A percentile compares a stretch with the other conserved stretches of the same genome.
phyloP scores from a whole-genome alignment of 2,888 invertebrate species.

The Lymantria dispar region DNA sequence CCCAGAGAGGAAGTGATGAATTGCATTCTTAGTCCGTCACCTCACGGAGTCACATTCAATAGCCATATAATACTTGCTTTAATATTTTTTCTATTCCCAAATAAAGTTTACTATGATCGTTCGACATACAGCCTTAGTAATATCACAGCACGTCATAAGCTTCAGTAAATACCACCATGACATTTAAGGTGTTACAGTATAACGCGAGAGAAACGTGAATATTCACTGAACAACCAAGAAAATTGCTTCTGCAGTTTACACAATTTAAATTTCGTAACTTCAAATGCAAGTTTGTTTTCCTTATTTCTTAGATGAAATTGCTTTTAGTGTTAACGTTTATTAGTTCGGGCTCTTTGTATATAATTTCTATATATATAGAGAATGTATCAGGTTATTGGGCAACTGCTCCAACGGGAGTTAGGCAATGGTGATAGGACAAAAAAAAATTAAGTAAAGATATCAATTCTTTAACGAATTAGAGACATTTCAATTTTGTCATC shows the following conservation, averaged over 20 bases:
- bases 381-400: too few species aligned
- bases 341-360: not conserved
- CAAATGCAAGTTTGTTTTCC: not conserved
- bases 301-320: not conserved
- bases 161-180: not conserved
- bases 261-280: conserved; percentile 3
- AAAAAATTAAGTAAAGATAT: too few species aligned
- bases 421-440: too few species aligned
- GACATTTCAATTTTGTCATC: too few species aligned
- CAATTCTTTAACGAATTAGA: too few species aligned
- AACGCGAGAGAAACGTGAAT: not conserved
- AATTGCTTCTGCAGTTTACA: conserved; percentile 1
- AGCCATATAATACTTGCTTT: too few species aligned
- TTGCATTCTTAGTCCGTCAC: too few species aligned
- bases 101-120: not conserved
- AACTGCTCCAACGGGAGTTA: too few species aligned
- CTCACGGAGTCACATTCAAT: too few species aligned
- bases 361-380: not conserved
- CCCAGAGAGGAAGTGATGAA: too few species aligned
- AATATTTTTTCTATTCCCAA: too few species aligned
- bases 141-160: not conserved
- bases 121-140: not conserved
- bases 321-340: not conserved
- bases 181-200: conserved; percentile 1
- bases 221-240: not conserved